Percentiles rank a stretch among this genome's conserved stretches.
phyloP scores from a whole-genome alignment of 2,113 vertebrate species.

The Phodopus roborovskii region DNA sequence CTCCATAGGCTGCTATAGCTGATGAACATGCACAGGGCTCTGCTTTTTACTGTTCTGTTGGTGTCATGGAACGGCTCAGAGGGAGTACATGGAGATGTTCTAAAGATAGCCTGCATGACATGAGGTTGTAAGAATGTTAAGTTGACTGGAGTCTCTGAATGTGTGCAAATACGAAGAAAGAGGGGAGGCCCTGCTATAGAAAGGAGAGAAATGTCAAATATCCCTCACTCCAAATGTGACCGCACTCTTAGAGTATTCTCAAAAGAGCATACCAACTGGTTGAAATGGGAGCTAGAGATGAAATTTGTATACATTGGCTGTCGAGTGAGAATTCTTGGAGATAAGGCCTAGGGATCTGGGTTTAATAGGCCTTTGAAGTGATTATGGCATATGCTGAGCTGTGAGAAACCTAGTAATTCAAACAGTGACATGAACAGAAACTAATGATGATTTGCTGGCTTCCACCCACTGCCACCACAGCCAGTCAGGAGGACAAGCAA shows the following conservation, averaged over 20 bases:
- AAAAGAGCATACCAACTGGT: background rate
- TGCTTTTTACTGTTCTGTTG: background rate
- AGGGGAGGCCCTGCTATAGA: background rate
- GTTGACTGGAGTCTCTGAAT: background rate
- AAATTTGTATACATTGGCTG: background rate
- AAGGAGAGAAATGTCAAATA: background rate
- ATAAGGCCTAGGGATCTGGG: background rate
- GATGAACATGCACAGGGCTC: background rate
- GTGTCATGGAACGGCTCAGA: background rate
- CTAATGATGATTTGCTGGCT: background rate
- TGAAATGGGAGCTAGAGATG: background rate
- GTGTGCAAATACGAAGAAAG: background rate
- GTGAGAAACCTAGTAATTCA: background rate
- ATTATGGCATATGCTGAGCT: background rate
- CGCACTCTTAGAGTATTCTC: background rate
- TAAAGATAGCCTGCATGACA: background rate
- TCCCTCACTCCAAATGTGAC: background rate
- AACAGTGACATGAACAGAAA: conserved; percentile 6
- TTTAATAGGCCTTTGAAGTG: background rate
- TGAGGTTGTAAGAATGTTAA: background rate
- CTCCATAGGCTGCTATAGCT: background rate
- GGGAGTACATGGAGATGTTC: background rate
- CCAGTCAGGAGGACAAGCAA: background rate
- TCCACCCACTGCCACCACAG: background rate
- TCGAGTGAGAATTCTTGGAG: background rate